phyloP scores from a whole-genome alignment of 2,888 invertebrate species.

The Andrena camellia region DNA sequence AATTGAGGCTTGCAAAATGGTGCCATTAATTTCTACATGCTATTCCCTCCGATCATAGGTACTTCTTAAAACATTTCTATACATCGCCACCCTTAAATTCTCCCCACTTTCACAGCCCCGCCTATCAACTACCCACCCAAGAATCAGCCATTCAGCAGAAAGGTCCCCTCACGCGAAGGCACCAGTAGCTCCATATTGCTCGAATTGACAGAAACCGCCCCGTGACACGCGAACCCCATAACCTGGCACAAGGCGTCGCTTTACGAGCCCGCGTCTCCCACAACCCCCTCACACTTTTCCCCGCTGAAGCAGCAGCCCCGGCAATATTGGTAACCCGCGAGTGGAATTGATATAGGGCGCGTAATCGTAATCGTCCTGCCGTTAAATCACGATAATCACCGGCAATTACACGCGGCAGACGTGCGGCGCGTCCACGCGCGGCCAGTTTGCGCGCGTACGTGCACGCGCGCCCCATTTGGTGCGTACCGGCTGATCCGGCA shows the following conservation, averaged over 20 bases:
- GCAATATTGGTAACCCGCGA: background rate
- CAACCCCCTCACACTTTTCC: background rate
- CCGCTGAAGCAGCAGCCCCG: background rate
- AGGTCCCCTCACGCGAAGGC: too few relatives aligned
- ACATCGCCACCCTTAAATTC: too few relatives aligned
- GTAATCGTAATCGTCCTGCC: constrained; percentile 3
- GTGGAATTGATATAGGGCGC: background rate
- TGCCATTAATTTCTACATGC: too few relatives aligned
- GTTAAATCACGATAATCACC: constrained; percentile 39
- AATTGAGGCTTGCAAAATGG: too few relatives aligned
- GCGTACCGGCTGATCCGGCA: constrained; percentile 8
- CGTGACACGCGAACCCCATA: constrained; percentile 32
- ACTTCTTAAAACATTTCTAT: too few relatives aligned
- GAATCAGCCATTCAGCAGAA: too few relatives aligned
- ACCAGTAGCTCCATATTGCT: background rate
- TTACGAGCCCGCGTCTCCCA: constrained; percentile 1
- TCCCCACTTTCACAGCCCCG: too few relatives aligned
- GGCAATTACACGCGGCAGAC: constrained; percentile 20
- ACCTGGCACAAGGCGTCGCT: constrained; percentile 11
- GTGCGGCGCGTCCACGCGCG: background rate
- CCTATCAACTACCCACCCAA: too few relatives aligned
- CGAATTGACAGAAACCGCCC: constrained; percentile 19
- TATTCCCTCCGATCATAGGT: too few relatives aligned
- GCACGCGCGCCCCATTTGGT: constrained; percentile 1
- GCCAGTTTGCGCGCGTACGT: constrained; percentile 14